Percentiles rank a stretch among this genome's conserved stretches.
These are phyloP conservation scores for Helicoverpa armigera DNA, from an alignment of 1,140 invertebrate genomes.

Conservation along the genomic window DNA sequence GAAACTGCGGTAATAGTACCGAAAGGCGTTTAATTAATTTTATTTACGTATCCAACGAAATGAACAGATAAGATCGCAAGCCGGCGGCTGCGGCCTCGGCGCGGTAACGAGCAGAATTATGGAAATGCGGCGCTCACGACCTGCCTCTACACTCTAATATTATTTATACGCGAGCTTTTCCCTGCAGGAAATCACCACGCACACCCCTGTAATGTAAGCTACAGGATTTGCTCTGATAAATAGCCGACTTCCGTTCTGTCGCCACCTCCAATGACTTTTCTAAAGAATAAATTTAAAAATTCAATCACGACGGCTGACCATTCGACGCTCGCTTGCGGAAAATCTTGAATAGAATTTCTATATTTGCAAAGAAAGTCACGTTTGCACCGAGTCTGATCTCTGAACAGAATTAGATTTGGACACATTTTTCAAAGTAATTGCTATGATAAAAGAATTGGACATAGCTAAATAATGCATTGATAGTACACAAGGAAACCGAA, in stretches of 20 bases:
- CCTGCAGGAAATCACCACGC: conserved; percentile 56
- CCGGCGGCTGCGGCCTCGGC: conserved; percentile 19
- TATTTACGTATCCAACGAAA: conserved; percentile 60
- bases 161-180: conserved; percentile 58
- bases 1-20: conserved; percentile 8
- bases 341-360: conserved; percentile 38
- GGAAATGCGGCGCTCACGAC: conserved; percentile 62
- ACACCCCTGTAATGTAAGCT: conserved; percentile 48
- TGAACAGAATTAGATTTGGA: conserved; percentile 23
- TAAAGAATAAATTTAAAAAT: conserved; percentile 40
- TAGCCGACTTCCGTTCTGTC: conserved; percentile 43
- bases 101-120: conserved; percentile 72
- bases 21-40: conserved; percentile 65
- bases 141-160: conserved; percentile 49
- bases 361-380: conserved; percentile 29
- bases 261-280: conserved; percentile 29
- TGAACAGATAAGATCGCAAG: conserved; percentile 61
- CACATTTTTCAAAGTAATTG: conserved; percentile 40
- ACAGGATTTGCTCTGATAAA: conserved; percentile 58
- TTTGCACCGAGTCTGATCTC: conserved; percentile 25
- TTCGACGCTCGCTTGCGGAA: conserved; percentile 19
- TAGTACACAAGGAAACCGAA: conserved; percentile 42
- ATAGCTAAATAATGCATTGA: conserved; percentile 49
- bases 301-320: conserved; percentile 37
- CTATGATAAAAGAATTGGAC: conserved; percentile 37